A percentile compares a stretch with the other conserved stretches of the same genome.
These are phyloP conservation scores for Falcunculus frontatus DNA, from an alignment of 2,113 vertebrate species.

Conservation along the genomic window DNA sequence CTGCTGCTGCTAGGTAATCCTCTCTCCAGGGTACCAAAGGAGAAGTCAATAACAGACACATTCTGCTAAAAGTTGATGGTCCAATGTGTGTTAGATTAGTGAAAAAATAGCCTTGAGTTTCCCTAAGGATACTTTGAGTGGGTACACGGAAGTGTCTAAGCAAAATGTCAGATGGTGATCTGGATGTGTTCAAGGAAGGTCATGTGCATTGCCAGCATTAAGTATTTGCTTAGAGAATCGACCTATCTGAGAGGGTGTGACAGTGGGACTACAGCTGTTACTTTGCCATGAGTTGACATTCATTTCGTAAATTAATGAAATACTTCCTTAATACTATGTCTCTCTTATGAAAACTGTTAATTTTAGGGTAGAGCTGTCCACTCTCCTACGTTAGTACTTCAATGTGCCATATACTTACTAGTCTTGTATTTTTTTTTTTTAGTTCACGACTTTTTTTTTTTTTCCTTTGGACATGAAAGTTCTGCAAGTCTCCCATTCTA, in stretches of 20 bases:
- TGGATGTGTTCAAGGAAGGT: background rate
- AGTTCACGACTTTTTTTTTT: background rate
- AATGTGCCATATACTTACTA: background rate
- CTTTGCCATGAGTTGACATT: background rate
- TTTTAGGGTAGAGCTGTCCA: background rate
- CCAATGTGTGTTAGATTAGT: background rate
- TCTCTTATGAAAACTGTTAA: background rate
- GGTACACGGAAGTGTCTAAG: background rate
- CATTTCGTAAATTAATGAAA: background rate
- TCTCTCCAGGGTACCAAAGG: background rate
- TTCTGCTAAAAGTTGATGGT: background rate
- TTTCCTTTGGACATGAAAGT: background rate
- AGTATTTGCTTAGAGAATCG: constrained; percentile 2
- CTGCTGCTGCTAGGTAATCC: background rate
- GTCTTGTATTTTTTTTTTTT: background rate
- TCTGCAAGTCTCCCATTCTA: background rate
- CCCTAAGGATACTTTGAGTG: background rate
- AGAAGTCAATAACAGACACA: background rate
- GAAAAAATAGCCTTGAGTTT: background rate
- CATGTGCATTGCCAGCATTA: background rate
- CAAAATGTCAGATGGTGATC: constrained; percentile 19
- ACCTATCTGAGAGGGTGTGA: background rate
- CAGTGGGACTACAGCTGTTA: background rate
- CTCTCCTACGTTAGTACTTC: background rate
- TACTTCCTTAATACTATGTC: background rate